Conservation (phyloP, 35 echinoderm and acorn worm species). For the Ptychodera flava region DNA sequence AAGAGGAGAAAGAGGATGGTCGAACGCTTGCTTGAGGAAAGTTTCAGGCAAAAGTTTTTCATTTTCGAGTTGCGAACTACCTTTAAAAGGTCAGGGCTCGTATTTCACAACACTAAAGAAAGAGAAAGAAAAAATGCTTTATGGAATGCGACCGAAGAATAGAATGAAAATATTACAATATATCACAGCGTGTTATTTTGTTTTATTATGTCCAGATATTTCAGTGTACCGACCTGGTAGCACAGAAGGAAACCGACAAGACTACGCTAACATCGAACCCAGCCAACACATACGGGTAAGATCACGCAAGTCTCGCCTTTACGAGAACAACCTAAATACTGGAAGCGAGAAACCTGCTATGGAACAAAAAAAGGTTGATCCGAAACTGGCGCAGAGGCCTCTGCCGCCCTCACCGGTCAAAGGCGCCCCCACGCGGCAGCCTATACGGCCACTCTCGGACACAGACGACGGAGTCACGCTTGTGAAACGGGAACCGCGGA, state of each 20-base stretch:
- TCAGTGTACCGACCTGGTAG: neutral
- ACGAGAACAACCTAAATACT: neutral
- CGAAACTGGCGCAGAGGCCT: neutral
- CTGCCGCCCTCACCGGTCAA: neutral
- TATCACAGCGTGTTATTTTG: too few species aligned
- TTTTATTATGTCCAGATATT: slow-evolving; percentile 1
- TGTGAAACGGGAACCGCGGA: neutral
- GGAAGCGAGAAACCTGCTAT: neutral
- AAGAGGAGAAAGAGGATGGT: too few species aligned
- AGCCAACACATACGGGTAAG: neutral
- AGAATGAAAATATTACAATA: too few species aligned
- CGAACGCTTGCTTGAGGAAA: too few species aligned
- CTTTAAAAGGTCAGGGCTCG: too few species aligned
- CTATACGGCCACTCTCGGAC: too few species aligned
- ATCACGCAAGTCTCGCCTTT: neutral
- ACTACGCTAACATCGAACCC: neutral
- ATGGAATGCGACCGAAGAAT: too few species aligned
- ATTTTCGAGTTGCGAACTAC: too few species aligned
- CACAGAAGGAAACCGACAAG: neutral
- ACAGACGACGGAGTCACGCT: neutral
- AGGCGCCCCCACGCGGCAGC: too few species aligned
- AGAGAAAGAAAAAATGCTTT: too few species aligned
- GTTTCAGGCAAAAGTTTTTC: too few species aligned
- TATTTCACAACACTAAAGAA: too few species aligned
- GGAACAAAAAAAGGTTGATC: neutral